Evolutionary conservation across 1,140 invertebrate genomes (phyloP), one percentile per base, ranked within the genome.

Genomic region (Cydia fagiglandana): DNA sequence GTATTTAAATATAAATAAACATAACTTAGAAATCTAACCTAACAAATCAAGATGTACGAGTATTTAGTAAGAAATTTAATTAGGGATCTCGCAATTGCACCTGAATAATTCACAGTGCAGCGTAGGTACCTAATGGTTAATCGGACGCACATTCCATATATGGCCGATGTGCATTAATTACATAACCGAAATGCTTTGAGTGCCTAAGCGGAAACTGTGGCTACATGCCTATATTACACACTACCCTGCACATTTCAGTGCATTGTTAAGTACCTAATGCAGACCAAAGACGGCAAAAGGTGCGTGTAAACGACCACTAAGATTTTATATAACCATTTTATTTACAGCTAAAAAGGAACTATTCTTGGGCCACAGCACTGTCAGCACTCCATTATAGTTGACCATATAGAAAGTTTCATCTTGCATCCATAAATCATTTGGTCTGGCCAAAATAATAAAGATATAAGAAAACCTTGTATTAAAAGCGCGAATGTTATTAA

Each of bases 61-160:
- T 53, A 53, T 53, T 53, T 17, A 53, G 4, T 10, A 10, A 9
- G 17, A 61, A 61, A 61, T 61, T 17, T 61, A 24, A 24, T 61
- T 61, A 61, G n/a, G 17, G 17, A 61, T 61, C 56, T 61, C 20
- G 56, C 56, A 20, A 61, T n/a, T 61, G 56, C 56, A 61, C 56
- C 56, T 61, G 56, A 61, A 61, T 61, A 61, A 61, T 12, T 53
- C n/a, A 53, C 56, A 61, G 56, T 20, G 5, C 56, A 20, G 56
- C 56, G 56, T n/a, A n/a, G n/a, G n/a, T 61, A 17, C n/a, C 17
- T 38, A 38, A 38, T 38, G 56, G 56, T 61, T 61, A 61, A 61
- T 17, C n/a, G 2, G 56, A 61, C 17, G 56, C 56, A 61, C 56
- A 61, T 61, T 61, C 56, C 56, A 61, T 20, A 20, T 17, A 61